phyloP scores from a whole-genome alignment of 2,888 invertebrate genomes.

The Opisthograptis luteolata region DNA sequence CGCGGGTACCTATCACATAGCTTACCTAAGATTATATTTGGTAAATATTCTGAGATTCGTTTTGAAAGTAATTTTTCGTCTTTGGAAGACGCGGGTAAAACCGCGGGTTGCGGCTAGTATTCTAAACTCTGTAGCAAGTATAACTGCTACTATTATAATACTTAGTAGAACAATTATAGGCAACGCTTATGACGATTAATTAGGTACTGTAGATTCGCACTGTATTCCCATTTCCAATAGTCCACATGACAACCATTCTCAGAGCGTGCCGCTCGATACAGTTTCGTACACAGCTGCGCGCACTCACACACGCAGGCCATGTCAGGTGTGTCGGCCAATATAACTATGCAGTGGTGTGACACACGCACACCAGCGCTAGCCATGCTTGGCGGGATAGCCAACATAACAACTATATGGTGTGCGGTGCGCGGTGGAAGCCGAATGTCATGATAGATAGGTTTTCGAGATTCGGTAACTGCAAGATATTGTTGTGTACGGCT shows the following conservation, averaged over 20 bases:
- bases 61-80: too few species aligned
- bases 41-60: too few species aligned
- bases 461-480: too few species aligned
- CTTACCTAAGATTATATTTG: too few species aligned
- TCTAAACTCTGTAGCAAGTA: too few species aligned
- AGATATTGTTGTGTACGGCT: not conserved
- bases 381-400: slow-evolving; percentile 7
- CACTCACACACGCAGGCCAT: slow-evolving; percentile 1
- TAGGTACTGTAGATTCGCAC: not conserved
- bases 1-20: too few species aligned
- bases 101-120: too few species aligned
- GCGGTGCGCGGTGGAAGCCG: not conserved
- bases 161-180: too few species aligned
- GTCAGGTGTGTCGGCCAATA: not conserved
- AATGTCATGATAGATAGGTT: not conserved
- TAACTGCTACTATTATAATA: too few species aligned
- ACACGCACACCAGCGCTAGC: slow-evolving; percentile 2
- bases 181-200: too few species aligned
- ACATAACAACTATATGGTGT: slow-evolving; percentile 4
- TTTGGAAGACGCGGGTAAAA: too few species aligned
- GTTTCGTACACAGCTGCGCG: not conserved
- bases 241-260: not conserved
- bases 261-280: slow-evolving; percentile 6
- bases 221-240: too few species aligned
- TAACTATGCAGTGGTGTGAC: not conserved